Evolutionary conservation across 1,140 invertebrate genomes (phyloP).

Genomic region (Cydia fagiglandana): DNA sequence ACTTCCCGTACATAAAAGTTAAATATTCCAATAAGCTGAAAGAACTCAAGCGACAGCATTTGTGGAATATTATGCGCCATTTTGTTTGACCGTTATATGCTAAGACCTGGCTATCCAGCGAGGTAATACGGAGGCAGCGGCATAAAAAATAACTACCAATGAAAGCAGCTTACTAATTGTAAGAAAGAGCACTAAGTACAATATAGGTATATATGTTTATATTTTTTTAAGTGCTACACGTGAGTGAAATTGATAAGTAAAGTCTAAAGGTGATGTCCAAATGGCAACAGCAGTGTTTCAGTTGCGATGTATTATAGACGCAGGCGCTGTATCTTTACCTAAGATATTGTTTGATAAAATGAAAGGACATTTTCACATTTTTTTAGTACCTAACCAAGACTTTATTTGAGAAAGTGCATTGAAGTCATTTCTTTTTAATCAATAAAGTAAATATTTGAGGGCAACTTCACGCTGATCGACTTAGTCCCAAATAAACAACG

Average conservation of each 20-base stretch:
- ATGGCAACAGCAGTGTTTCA: too few relatives aligned
- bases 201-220: too few relatives aligned
- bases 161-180: background rate
- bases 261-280: too few relatives aligned
- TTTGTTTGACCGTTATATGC: background rate
- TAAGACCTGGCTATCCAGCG: background rate
- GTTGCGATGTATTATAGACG: too few relatives aligned
- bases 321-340: too few relatives aligned
- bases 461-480: background rate
- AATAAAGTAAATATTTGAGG: background rate
- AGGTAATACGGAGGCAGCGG: conserved; percentile 1
- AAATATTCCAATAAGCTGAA: background rate
- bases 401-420: background rate
- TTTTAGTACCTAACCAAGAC: background rate
- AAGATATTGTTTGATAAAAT: too few relatives aligned
- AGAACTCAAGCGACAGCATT: too few relatives aligned
- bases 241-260: too few relatives aligned
- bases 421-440: background rate
- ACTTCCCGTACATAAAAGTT: background rate
- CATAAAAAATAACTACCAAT: conserved; percentile 2
- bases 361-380: too few relatives aligned
- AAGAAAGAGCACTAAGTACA: background rate
- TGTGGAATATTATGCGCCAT: background rate
- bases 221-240: too few relatives aligned
- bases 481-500: background rate